A percentile compares a stretch with the other conserved stretches of the same genome.
Evolutionary conservation across 1,140 invertebrate genomes (phyloP).

Genomic region (Argopecten irradians): DNA sequence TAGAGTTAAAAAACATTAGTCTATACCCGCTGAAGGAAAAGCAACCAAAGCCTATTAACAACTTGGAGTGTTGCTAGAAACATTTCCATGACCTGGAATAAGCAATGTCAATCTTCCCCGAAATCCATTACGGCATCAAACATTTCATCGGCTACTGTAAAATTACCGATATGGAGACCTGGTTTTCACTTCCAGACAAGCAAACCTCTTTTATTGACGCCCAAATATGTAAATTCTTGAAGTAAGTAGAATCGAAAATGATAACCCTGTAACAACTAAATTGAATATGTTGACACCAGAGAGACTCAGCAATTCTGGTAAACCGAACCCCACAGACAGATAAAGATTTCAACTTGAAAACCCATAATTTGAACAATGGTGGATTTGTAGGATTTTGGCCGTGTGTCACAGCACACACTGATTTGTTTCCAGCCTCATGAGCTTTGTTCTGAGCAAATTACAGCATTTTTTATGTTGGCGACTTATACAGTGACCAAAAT

Average conservation of each 20-base stretch:
- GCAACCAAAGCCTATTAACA: background rate
- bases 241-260: background rate
- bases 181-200: background rate
- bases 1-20: background rate
- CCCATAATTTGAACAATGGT: background rate
- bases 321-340: background rate
- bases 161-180: background rate
- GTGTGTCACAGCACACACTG: background rate
- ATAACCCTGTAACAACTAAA: background rate
- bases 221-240: background rate
- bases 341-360: background rate
- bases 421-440: background rate
- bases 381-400: background rate
- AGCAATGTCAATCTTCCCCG: conserved; percentile 4
- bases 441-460: background rate
- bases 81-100: conserved; percentile 16
- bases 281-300: background rate
- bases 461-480: background rate
- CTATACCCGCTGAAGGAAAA: background rate
- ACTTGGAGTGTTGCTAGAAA: background rate
- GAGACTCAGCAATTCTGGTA: background rate
- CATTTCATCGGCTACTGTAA: conserved; percentile 21
- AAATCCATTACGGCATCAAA: background rate
- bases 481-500: background rate
- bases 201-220: conserved; percentile 8